Evolutionary conservation across 37 sponge, comb jelly and placozoan genomes (phyloP).

Genomic region (Crambe crambe): DNA sequence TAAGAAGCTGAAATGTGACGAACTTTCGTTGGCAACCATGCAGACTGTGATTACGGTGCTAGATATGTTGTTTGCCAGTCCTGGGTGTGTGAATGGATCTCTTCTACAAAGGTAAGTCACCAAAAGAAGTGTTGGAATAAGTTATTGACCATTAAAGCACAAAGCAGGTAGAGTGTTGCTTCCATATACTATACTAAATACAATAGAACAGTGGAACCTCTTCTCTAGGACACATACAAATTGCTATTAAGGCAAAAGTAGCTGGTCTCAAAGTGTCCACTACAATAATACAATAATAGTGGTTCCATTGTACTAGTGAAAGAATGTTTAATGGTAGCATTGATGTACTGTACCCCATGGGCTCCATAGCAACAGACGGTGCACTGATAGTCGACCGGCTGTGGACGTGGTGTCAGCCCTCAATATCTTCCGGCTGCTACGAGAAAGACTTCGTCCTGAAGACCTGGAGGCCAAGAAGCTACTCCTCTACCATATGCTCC

Average conservation of each 20-base stretch:
- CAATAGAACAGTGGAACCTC: background rate
- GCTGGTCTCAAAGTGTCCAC: background rate
- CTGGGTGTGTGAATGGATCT: slow-evolving; percentile 51
- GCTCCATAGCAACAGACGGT: no score
- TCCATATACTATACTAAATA: no score
- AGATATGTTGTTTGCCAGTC: slow-evolving; percentile 34
- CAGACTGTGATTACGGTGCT: background rate
- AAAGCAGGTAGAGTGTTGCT: no score
- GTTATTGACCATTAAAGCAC: no score
- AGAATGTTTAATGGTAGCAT: no score
- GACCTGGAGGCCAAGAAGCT: background rate
- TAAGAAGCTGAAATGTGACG: background rate
- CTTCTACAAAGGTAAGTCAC: slow-evolving; percentile 39
- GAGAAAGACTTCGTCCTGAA: background rate
- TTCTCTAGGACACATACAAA: background rate
- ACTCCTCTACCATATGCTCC: background rate
- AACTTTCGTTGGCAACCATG: background rate
- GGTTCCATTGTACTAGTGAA: no score
- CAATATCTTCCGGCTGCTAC: background rate
- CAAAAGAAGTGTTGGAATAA: no score
- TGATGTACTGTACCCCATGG: no score
- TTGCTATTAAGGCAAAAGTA: background rate
- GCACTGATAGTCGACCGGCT: background rate
- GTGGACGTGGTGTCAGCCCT: background rate
- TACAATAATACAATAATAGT: no score